These are phyloP conservation scores for Paraplagusia blochii DNA, from an alignment of 2,113 vertebrate species.

Conservation along the genomic window DNA sequence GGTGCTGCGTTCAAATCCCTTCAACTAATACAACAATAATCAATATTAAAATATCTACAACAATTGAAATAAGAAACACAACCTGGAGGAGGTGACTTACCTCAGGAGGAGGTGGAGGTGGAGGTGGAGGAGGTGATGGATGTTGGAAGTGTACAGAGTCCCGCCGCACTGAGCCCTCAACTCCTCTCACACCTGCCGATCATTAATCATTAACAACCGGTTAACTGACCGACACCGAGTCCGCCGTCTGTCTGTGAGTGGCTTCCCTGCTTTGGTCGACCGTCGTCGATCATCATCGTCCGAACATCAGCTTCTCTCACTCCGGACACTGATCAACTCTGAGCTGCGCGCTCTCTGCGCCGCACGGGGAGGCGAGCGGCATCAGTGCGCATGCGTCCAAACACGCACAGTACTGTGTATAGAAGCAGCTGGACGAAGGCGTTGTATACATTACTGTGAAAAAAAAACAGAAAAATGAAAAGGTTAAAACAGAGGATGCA, in stretches of 20 bases:
- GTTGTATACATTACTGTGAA: too few species aligned
- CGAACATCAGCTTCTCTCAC: constrained; percentile 3
- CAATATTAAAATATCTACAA: too few species aligned
- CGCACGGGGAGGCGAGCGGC: constrained; percentile 9
- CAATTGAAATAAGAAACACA: not conserved
- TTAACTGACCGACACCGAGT: not conserved
- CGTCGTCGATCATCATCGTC: constrained; percentile 1
- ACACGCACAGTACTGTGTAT: not conserved
- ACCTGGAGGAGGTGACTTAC: constrained; percentile 49
- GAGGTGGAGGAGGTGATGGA: constrained; percentile 33
- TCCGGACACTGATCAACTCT: constrained; percentile 43
- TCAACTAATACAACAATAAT: too few species aligned
- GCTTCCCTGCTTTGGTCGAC: not conserved
- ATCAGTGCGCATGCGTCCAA: constrained; percentile 44
- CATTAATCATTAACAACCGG: constrained; percentile 11
- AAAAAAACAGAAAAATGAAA: not conserved
- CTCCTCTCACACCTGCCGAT: constrained; percentile 22
- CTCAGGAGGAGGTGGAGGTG: constrained; percentile 24
- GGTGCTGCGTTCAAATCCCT: too few species aligned
- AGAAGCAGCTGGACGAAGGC: too few species aligned
- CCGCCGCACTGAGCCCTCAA: constrained; percentile 22
- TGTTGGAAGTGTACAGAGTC: constrained; percentile 51
- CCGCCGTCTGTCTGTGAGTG: not conserved
- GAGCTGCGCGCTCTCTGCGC: constrained; percentile 21
- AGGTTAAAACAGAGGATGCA: not conserved